Evolutionary conservation across 2,888 invertebrate species (phyloP), one percentile per base, ranked within the genome.

Genomic region (Acanthosoma haemorrhoidale): DNA sequence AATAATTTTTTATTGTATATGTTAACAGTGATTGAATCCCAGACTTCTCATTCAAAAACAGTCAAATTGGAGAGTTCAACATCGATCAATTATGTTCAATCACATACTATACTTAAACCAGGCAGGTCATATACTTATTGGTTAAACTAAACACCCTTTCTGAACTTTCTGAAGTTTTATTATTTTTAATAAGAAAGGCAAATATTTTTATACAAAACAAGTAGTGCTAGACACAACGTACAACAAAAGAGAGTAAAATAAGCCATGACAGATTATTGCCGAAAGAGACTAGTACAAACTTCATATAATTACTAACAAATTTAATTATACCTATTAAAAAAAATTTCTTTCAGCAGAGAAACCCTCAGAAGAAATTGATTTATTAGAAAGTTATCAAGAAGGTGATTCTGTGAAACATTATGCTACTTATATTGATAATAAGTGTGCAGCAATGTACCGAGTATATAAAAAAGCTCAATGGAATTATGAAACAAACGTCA

Each of bases 401-500:
- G 29, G n/a, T 11, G 67, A 15, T 18, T 36, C 63, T 16, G 29
- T 70, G 13, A 51, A 64, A 18, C 29, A 64, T 18, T 70, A 70
- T 38, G 31, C 64, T n/a, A 18, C 63, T n/a, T 25, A 70, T 36
- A 36, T 70, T 11, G 43, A 60, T 38, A 34, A 64, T 5, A 70
- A 34, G 16, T 43, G 36, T 32, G 34, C 32, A 11, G 8, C 13
- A 15, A 36, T 64, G 18, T 32, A 51, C 13, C 25, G 34, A 25
- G 13, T 32, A 38, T 60, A 64, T 64, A 64, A 60, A 31, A 31
- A 61, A 29, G 51, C 29, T 9, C 32, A 63, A 15, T 70, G 70
- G 70, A 43, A 70, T 16, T 60, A 63, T 25, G 70, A 63, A 57
- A 64, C 64, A 25, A 70, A 70, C 15, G 64, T 70, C 11, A 63